Conservation (phyloP, 1,140 invertebrate genomes). For the Trichonephila inaurata region DNA sequence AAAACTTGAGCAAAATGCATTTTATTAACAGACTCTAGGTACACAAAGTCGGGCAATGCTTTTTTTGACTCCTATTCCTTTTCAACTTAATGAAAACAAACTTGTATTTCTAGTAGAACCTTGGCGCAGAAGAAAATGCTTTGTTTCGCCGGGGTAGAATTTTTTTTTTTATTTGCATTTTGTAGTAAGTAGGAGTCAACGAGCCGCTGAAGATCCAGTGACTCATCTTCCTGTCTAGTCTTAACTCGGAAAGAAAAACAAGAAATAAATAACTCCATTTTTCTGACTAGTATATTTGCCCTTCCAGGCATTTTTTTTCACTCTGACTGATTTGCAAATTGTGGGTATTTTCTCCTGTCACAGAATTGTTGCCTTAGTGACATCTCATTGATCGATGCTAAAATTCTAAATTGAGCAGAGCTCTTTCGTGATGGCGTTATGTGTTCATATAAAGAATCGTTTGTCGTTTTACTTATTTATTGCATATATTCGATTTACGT, state of each 20-base stretch:
- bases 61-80: too few relatives aligned
- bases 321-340: not conserved
- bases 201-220: conserved; percentile 34
- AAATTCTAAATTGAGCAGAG: not conserved
- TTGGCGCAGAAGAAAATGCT: not conserved
- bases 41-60: too few relatives aligned
- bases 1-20: too few relatives aligned
- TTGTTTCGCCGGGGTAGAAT: not conserved
- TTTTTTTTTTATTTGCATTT: not conserved
- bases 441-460: not conserved
- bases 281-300: conserved; percentile 6
- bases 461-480: not conserved
- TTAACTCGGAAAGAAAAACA: not conserved
- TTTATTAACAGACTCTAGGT: too few relatives aligned
- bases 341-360: conserved; percentile 21
- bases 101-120: not conserved
- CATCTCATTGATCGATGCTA: not conserved
- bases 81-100: not conserved
- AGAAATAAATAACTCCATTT: not conserved
- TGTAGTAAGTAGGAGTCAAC: conserved; percentile 29
- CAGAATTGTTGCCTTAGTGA: conserved; percentile 8
- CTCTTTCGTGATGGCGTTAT: not conserved
- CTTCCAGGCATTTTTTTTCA: not conserved
- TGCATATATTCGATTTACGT: not conserved
- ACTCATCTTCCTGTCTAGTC: conserved; percentile 41